These are phyloP conservation scores for Melanotaenia trifasciata DNA, from an alignment of 2,797 vertebrate genomes.

Conservation along the genomic window DNA sequence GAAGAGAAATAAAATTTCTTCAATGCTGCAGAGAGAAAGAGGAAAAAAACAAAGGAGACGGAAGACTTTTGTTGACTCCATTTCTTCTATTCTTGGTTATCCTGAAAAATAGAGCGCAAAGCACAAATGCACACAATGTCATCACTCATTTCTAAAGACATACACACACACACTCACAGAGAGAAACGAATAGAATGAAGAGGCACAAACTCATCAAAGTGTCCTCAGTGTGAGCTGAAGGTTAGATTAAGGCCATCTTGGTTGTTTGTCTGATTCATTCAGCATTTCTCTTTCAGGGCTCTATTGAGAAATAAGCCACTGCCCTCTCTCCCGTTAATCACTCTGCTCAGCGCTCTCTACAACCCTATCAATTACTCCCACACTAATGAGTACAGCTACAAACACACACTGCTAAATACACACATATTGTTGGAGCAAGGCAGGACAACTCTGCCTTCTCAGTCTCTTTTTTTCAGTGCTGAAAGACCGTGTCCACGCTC, in stretches of 20 bases:
- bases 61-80: slow-evolving; percentile 52
- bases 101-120: slow-evolving; percentile 72
- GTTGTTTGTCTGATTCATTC: slow-evolving; percentile 78
- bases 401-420: slow-evolving; percentile 45
- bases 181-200: slow-evolving; percentile 42
- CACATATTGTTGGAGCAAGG: slow-evolving; percentile 46
- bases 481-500: slow-evolving; percentile 54
- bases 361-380: slow-evolving; percentile 83
- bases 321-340: slow-evolving; percentile 74
- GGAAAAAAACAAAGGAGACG: slow-evolving; percentile 37
- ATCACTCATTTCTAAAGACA: slow-evolving; percentile 37
- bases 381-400: slow-evolving; percentile 77
- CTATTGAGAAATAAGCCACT: slow-evolving; percentile 78
- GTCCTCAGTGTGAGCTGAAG: slow-evolving; percentile 57
- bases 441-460: slow-evolving; percentile 48
- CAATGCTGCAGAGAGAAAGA: slow-evolving; percentile 38
- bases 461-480: slow-evolving; percentile 26
- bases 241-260: slow-evolving; percentile 77
- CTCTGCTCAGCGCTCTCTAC: slow-evolving; percentile 79
- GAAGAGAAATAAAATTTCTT: slow-evolving; percentile 33
- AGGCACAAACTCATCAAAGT: slow-evolving; percentile 70
- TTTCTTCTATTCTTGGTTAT: slow-evolving; percentile 49
- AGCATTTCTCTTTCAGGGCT: slow-evolving; percentile 72
- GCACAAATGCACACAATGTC: slow-evolving; percentile 42
- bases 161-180: slow-evolving; percentile 25